Base-by-base conservation (phyloP, 2,113 vertebrate species). In the Rhinopomastus cyanomelas region DNA sequence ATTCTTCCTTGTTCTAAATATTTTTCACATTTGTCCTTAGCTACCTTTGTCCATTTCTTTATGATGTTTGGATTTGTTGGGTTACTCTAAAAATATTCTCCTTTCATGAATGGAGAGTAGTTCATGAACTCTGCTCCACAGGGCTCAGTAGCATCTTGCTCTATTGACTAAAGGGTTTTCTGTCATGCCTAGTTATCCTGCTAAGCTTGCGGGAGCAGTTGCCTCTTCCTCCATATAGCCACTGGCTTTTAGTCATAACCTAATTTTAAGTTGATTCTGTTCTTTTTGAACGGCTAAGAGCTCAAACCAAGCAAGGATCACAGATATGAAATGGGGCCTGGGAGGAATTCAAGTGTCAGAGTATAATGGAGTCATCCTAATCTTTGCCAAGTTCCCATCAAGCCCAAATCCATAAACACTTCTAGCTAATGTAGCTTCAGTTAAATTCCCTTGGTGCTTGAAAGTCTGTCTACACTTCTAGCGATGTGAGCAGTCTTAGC, bases 1-100 rank as follows among this genome's bases (percentile, higher is more conserved):
- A 81, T 72, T 67, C 72, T 49, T 56, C 30, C 22, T 39, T 78
- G 19, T 78, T 87, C 69, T 88, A 79, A 87, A 57, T 44, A 36
- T 34, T 30, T 60, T 87, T 72, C 65, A 72, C 0, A 64, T 81
- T 86, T 86, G 7, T 75, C 81, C 90, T 86, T 90, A 76, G n/a
- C 57, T 67, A 37, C 48, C 22, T 85, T 91, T 66, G 42, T 74
- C 64, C 0, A 0, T 82, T 88, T 88, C 44, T 86, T 32, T 72
- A 4, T 72, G 73, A 57, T 3, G 8, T 65, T 87, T 8, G 3
- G 4, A 21, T 86, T 84, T 90, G 36, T 71, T 87, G 57, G 44
- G 39, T 81, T 95, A 36, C 66, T 78, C 84, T 93, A 81, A 95
- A 92, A 94, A 84, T 92, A 88, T 5, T 65, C 25, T 25, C 2